These are phyloP conservation scores for Centropyge bicolor DNA, from an alignment of 2,797 vertebrate genomes.

Conservation along the genomic window DNA sequence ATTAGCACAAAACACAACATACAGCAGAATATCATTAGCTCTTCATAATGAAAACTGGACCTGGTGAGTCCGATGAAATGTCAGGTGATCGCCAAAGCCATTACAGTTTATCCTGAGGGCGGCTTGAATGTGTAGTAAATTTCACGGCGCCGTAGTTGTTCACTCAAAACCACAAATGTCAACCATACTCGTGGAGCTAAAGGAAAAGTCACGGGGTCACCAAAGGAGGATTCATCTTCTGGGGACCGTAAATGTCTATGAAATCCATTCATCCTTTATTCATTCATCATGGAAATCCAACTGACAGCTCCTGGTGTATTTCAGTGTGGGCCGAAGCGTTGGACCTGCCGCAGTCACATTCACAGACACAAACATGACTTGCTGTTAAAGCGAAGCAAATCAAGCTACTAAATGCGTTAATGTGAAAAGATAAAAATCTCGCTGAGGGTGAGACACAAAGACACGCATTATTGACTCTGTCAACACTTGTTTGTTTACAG, in stretches of 20 bases:
- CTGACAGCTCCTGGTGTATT: neutral
- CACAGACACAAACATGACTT: neutral
- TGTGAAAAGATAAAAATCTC: conserved; percentile 35
- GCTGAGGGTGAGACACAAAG: conserved; percentile 29
- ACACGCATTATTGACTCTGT: conserved; percentile 27
- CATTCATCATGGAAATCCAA: neutral
- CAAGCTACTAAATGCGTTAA: conserved; percentile 20
- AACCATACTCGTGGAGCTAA: neutral
- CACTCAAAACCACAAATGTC: neutral
- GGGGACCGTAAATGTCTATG: neutral
- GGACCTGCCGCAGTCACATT: too few relatives aligned
- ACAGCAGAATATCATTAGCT: neutral
- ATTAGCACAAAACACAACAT: neutral
- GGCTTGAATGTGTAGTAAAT: too few relatives aligned
- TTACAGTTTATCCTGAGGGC: too few relatives aligned
- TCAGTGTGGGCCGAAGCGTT: neutral
- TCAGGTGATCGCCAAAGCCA: too few relatives aligned
- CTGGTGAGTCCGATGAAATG: too few relatives aligned
- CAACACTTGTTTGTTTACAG: conserved; percentile 53
- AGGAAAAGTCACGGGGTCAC: neutral
- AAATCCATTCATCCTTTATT: too few relatives aligned
- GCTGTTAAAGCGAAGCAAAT: conserved; percentile 20
- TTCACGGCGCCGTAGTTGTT: too few relatives aligned
- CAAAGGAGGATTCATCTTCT: neutral
- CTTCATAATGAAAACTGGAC: too few relatives aligned